Evolutionary conservation across 2,797 vertebrate species (phyloP), one percentile per base, ranked within the genome.

Genomic region (Tachyglossus aculeatus): DNA sequence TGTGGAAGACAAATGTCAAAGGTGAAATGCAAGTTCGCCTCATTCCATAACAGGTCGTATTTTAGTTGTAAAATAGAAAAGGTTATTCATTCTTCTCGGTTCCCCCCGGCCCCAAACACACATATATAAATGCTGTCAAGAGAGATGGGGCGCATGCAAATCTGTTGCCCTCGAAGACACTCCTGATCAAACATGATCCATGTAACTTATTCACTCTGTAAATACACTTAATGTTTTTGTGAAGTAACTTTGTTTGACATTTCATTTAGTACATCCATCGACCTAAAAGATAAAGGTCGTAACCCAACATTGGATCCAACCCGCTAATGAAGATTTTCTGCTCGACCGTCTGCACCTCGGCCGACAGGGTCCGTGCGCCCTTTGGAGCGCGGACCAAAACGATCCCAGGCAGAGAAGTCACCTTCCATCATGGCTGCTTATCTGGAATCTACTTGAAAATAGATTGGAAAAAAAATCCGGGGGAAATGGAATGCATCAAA

Each of bases 211-310:
- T 86, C 94, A 92, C 82, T 39, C 74, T 99, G 96, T 98, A 98
- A 96, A 98, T 97, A 97, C 90, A 96, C 94, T 95, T 95, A 92
- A 91, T 80, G 82, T 94, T 95, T 96, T 92, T 96, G 96, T 97
- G 96, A 95, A 91, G 92, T 96, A 92, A 90, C 92, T 93, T 94
- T 72, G 89, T 89, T 95, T 96, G 89, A 90, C 93, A 86, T 62
- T 90, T 90, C 90, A 93, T 93, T 94, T 90, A 94, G 92, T 95
- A 94, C 83, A 93, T 92, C 90, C 91, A 90, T 71, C 92, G 94
- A 93, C 94, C 93, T 85, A 78, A 94, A 92, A 92, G 94, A 95
- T 92, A 92, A 85, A 81, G 88, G 61, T 74, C 77, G 79, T 75
- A 71, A 61, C 75, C 56, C 79, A 83, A 74, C 57, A 51, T 41